phyloP scores from a whole-genome alignment of 2,888 invertebrate genomes.

The Platerodrilus igneus region DNA sequence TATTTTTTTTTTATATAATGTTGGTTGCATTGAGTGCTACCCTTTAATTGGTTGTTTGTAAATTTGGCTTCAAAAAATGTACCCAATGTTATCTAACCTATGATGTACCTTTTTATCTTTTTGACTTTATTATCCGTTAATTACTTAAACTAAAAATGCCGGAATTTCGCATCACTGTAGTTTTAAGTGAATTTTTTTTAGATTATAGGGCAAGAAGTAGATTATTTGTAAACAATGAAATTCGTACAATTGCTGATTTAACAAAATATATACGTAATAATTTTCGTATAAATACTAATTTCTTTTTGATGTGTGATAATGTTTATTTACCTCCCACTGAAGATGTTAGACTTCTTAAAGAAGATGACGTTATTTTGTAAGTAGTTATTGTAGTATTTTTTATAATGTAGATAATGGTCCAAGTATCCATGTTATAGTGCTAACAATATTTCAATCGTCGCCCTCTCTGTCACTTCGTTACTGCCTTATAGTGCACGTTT shows the following conservation, averaged over 20 bases:
- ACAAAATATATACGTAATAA: slow-evolving; percentile 38
- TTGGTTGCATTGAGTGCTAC: too few species aligned
- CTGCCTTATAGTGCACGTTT: too few species aligned
- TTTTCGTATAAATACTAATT: slow-evolving; percentile 37
- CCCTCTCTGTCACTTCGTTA: too few species aligned
- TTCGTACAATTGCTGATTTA: slow-evolving; percentile 35
- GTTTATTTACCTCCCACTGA: slow-evolving; percentile 42
- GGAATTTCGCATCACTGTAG: slow-evolving; percentile 19
- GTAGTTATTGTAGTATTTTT: too few species aligned
- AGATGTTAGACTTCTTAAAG: slow-evolving; percentile 37
- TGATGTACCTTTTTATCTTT: slow-evolving; percentile 3
- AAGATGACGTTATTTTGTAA: slow-evolving; percentile 32
- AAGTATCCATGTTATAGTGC: neutral
- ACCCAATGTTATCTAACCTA: too few species aligned
- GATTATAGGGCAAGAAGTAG: slow-evolving; percentile 22
- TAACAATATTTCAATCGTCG: too few species aligned
- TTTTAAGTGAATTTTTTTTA: slow-evolving; percentile 20
- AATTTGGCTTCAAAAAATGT: too few species aligned
- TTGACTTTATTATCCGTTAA: slow-evolving; percentile 4
- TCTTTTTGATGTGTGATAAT: slow-evolving; percentile 40
- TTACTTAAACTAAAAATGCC: neutral
- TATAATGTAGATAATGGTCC: neutral
- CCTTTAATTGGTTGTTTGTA: too few species aligned
- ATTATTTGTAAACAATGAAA: slow-evolving; percentile 24
- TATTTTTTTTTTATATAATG: too few species aligned